Evolutionary conservation across 2,113 vertebrate species (phyloP).

Genomic region (Centropristis striata): DNA sequence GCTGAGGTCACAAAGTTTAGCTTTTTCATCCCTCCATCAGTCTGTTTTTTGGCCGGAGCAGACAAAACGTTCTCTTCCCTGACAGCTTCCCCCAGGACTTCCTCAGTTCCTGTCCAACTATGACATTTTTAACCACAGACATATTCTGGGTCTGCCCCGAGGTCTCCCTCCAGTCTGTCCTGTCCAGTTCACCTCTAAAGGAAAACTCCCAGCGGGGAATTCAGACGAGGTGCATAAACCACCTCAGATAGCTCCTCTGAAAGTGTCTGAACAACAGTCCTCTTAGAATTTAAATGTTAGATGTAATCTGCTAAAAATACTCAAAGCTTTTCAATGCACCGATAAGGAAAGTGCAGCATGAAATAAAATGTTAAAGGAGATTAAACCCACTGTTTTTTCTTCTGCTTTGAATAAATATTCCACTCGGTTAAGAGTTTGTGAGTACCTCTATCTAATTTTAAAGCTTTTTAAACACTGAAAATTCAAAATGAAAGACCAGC

Average conservation of each 20-base stretch:
- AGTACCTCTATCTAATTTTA: not conserved
- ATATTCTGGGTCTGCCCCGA: constrained; percentile 1
- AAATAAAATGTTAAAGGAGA: not conserved
- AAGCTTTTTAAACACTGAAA: not conserved
- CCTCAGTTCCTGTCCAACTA: not conserved
- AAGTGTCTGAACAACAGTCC: not conserved
- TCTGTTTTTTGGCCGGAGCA: not conserved
- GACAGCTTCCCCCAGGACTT: constrained; percentile 2
- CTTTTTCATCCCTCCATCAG: not conserved
- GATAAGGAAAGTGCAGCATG: not conserved
- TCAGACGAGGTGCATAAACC: not conserved
- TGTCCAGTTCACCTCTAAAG: not conserved
- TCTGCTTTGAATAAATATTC: no score
- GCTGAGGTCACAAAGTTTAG: constrained; percentile 1
- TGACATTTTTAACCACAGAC: not conserved
- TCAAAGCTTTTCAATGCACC: not conserved
- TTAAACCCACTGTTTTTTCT: not conserved
- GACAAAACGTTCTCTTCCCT: not conserved
- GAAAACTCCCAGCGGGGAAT: not conserved
- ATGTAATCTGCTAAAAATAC: not conserved
- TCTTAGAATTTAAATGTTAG: not conserved
- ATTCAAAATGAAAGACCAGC: not conserved
- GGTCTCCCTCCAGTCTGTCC: not conserved
- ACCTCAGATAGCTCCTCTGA: not conserved
- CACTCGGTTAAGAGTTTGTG: not conserved